Evolutionary conservation across 30 jellyfish, hydroid and myxozoan species (phyloP).

Genomic region (Aurelia aurita): DNA sequence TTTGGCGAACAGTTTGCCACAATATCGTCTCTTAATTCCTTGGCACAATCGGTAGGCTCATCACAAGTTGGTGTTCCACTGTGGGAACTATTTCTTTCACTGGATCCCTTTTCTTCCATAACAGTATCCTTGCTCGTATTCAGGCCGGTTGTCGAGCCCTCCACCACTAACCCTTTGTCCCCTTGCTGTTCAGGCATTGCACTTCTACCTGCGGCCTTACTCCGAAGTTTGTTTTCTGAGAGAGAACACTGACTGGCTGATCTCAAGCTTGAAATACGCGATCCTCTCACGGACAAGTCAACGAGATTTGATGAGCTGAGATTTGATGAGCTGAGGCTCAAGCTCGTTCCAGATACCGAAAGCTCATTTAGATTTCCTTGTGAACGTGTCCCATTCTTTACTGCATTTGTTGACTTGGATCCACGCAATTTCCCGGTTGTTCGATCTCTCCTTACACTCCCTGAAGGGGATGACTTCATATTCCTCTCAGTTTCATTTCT

Average conservation of each 20-base stretch:
- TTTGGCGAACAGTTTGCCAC: not conserved
- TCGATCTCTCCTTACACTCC: no score
- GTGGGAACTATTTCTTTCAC: not conserved
- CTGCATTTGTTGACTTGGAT: no score
- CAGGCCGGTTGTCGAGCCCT: not conserved
- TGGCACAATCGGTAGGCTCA: not conserved
- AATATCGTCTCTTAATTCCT: not conserved
- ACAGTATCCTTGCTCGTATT: not conserved
- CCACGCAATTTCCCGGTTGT: no score
- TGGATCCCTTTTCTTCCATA: not conserved
- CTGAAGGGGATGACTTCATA: no score
- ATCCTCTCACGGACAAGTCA: slow-evolving; percentile 22
- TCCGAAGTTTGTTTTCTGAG: slow-evolving; percentile 1
- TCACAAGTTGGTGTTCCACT: not conserved
- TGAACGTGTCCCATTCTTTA: no score
- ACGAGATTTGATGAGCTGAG: not conserved
- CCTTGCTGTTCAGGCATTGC: not conserved
- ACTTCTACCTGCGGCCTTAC: not conserved
- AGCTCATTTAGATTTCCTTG: no score
- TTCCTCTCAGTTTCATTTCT: no score
- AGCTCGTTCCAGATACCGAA: slow-evolving; percentile 7
- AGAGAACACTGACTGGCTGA: slow-evolving; percentile 32
- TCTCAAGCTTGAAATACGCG: not conserved
- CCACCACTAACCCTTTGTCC: not conserved
- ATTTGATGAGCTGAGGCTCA: slow-evolving; percentile 1